Evolutionary conservation across 2,888 invertebrate species (phyloP), one percentile per base, ranked within the genome.

Genomic region (Drosophila putrida): DNA sequence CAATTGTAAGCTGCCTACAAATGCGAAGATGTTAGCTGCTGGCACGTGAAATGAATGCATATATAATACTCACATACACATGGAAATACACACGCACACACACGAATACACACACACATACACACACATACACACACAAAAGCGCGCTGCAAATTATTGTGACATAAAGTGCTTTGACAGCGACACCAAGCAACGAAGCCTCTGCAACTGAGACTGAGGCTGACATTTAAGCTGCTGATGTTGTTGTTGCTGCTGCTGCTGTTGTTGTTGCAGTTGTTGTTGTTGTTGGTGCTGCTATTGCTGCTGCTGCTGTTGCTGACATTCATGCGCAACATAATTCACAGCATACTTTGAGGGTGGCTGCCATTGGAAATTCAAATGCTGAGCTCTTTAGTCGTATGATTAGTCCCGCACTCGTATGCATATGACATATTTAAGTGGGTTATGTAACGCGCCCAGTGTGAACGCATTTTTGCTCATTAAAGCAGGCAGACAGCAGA

Each of bases 141-240:
- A 55, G 46, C 60, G 69, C 76, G 77, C 78, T 83, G 91, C 89
- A 91, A 90, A 91, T 91, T 91, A 89, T 91, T 90, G 80, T 88
- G 90, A 91, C 91, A 90, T 85, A 83, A 90, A 90, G 86, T 88
- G 82, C 82, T 88, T 79, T 90, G 90, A 91, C 90, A 90, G 89
- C 78, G 69, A 76, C 88, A 88, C 86, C 54, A 58, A 46, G 59
- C 59, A 51, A 49, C 41, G 67, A 62, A 62, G 65, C 57, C 41
- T 58, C 58, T 41, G 75, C 58, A 57, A 60, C 64, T 63, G 77
- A 46, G 58, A 47, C 64, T 60, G 41, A 55, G 59, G 4, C 83
- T 88, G 86, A 82, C 82, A 79, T 85, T 85, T 88, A 73, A 78
- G 84, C 83, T 62, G 44, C 8, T 28, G 41, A 25, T 57, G 68